Percentiles rank a stretch among this genome's conserved stretches.
Conservation (phyloP, 2,888 invertebrate species). For the Catocala sponsa region DNA sequence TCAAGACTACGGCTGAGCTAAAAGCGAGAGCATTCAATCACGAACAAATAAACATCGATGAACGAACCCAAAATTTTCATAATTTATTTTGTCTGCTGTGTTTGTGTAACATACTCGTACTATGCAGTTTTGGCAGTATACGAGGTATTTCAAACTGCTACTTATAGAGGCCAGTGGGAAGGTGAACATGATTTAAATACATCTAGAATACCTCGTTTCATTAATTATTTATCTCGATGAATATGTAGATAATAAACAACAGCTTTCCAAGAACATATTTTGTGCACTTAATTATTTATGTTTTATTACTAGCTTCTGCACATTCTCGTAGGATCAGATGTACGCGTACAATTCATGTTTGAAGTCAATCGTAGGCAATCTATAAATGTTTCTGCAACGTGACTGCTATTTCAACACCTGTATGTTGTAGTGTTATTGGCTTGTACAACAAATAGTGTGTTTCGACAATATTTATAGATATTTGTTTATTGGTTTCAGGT, state of each 20-base stretch:
- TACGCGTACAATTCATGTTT: constrained; percentile 6
- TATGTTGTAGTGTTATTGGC: constrained; percentile 1
- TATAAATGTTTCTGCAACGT: constrained; percentile 6
- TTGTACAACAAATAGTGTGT: constrained; percentile 5
- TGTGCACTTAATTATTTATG: neutral
- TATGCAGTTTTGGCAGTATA: constrained; percentile 27
- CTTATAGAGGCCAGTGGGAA: constrained; percentile 32
- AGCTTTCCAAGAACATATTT: neutral
- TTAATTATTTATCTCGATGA: constrained; percentile 24
- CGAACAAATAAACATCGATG: constrained; percentile 58
- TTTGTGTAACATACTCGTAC: constrained; percentile 23
- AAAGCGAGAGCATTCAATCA: constrained; percentile 73
- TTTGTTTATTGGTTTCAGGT: constrained; percentile 47
- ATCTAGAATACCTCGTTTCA: constrained; percentile 31
- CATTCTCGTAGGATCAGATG: neutral
- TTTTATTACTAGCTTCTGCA: constrained; percentile 5
- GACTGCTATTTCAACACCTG: constrained; percentile 6
- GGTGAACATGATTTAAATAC: constrained; percentile 48
- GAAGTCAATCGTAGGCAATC: constrained; percentile 5
- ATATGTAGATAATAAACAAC: too few species aligned
- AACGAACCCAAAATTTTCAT: constrained; percentile 46
- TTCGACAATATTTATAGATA: neutral
- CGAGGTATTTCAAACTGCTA: constrained; percentile 33
- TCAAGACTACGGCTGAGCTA: constrained; percentile 63
- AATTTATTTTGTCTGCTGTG: constrained; percentile 46